Evolutionary conservation across 2,113 vertebrate genomes (phyloP).

Genomic region (Nibea coibor): DNA sequence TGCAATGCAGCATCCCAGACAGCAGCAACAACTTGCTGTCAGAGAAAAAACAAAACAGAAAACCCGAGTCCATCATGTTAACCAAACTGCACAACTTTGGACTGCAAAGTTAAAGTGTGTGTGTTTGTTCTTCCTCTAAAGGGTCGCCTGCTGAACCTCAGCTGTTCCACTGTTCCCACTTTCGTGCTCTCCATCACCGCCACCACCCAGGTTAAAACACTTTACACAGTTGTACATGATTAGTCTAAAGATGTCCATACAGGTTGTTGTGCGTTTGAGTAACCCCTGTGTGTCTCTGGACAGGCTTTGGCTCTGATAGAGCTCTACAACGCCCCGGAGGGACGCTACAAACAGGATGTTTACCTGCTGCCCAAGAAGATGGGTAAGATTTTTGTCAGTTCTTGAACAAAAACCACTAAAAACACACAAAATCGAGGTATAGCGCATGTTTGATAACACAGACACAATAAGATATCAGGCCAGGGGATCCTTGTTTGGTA

Average conservation of each 20-base stretch:
- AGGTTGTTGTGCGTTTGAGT: neutral
- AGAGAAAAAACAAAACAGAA: neutral
- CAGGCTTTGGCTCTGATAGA: constrained; percentile 96
- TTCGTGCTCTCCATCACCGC: constrained; percentile 98
- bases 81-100: neutral
- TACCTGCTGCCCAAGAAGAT: constrained; percentile 98
- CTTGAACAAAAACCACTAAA: neutral
- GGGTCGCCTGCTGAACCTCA: constrained; percentile 93
- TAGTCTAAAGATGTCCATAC: neutral
- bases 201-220: constrained; percentile 89
- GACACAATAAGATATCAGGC: neutral
- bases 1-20: constrained; percentile 29
- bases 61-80: too few species aligned
- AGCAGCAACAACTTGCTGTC: neutral
- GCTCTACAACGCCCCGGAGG: constrained; percentile 95
- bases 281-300: constrained; percentile 27
- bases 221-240: neutral
- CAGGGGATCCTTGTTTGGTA: constrained; percentile 7
- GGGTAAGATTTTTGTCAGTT: constrained; percentile 83
- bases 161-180: constrained; percentile 98
- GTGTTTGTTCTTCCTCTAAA: constrained; percentile 51
- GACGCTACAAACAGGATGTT: constrained; percentile 96
- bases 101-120: neutral
- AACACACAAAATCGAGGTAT: neutral
- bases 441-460: neutral